These are phyloP conservation scores for Barnardius zonarius DNA, from an alignment of 2,113 vertebrate species.

Conservation along the genomic window DNA sequence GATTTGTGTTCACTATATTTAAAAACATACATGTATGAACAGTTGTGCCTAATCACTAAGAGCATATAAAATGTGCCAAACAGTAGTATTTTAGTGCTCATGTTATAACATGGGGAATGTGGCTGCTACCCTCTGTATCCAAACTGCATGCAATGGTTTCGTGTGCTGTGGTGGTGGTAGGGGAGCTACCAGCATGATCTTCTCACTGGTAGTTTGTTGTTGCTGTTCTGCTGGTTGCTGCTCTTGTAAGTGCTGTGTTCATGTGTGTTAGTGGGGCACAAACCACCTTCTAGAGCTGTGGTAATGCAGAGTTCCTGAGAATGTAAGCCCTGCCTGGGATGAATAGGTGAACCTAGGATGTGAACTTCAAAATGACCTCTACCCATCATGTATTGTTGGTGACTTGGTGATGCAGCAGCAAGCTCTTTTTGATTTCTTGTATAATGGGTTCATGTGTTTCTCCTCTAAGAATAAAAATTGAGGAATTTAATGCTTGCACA, in stretches of 20 bases:
- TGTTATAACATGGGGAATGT: neutral
- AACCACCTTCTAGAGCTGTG: neutral
- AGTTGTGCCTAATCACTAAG: neutral
- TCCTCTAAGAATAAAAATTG: neutral
- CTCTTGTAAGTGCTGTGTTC: neutral
- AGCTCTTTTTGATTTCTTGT: neutral
- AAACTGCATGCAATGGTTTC: neutral
- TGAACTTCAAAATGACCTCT: neutral
- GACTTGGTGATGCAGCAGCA: neutral
- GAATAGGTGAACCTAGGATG: neutral
- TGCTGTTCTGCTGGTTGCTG: neutral
- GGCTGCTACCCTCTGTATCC: neutral
- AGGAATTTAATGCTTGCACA: neutral
- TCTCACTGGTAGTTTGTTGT: neutral
- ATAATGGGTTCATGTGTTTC: neutral
- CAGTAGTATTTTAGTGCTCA: neutral
- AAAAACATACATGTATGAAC: neutral
- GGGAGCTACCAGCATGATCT: rapidly evolving
- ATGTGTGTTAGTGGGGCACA: neutral
- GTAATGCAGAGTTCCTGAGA: neutral
- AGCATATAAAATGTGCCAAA: neutral
- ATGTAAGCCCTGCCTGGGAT: neutral
- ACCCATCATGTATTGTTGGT: neutral
- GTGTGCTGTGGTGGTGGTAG: neutral
- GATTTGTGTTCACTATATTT: neutral